Conservation (phyloP, 2,797 vertebrate genomes). For the Thamnophis elegans region DNA sequence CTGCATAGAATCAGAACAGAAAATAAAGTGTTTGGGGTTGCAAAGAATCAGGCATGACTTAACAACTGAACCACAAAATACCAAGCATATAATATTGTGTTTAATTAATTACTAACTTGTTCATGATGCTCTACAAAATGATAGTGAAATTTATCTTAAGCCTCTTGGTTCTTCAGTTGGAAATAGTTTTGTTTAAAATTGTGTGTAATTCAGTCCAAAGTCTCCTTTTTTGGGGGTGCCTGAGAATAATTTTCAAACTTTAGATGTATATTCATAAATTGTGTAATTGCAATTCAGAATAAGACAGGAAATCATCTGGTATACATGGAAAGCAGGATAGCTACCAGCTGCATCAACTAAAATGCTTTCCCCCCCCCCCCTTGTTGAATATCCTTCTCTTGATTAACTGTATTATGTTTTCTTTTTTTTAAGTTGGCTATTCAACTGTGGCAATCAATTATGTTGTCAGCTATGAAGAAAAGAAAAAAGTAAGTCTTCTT, state of each 20-base stretch:
- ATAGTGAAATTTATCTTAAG: not conserved
- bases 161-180: not conserved
- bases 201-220: not conserved
- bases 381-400: not conserved
- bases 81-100: not conserved
- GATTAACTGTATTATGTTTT: not conserved
- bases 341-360: not conserved
- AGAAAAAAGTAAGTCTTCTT: slow-evolving; percentile 73
- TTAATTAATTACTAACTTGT: not conserved
- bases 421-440: slow-evolving; percentile 76
- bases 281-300: not conserved
- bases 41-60: not conserved
- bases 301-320: not conserved
- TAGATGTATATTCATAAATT: not conserved
- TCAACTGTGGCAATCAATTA: slow-evolving; percentile 79
- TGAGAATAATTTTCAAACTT: not conserved
- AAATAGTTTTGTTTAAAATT: not conserved
- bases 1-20: not conserved
- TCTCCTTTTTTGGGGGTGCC: too few species aligned
- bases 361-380: slow-evolving; percentile 3
- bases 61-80: not conserved
- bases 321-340: not conserved
- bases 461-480: slow-evolving; percentile 75
- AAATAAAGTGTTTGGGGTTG: not conserved
- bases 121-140: not conserved